These are phyloP conservation scores for Caenorhabditis angaria DNA, from an alignment of 2,888 invertebrate species.

Conservation along the genomic window DNA sequence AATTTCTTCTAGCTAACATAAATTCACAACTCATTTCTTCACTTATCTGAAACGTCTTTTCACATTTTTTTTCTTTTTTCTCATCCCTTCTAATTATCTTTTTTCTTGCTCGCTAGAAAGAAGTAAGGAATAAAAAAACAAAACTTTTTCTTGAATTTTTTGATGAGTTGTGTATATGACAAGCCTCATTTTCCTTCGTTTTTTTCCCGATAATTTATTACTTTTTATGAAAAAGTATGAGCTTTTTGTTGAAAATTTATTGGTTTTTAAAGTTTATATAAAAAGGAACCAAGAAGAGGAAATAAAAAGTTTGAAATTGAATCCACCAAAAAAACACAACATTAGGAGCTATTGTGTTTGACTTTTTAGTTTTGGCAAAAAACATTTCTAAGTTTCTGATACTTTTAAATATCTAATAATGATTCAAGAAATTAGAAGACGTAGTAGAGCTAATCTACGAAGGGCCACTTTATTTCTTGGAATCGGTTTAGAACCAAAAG, in stretches of 20 bases:
- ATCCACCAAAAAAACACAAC: no score
- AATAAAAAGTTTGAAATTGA: neutral
- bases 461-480: neutral
- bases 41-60: constrained; percentile 21
- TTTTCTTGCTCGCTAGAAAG: constrained; percentile 6
- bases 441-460: neutral
- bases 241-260: neutral
- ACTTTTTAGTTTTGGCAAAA: neutral
- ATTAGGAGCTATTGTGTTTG: neutral
- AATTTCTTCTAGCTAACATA: neutral
- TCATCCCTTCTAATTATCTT: constrained; percentile 18
- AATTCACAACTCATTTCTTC: constrained; percentile 14
- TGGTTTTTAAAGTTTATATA: neutral
- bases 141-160: neutral
- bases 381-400: neutral
- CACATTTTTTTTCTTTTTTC: constrained; percentile 38
- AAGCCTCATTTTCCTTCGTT: constrained; percentile 5
- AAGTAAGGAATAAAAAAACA: neutral
- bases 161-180: neutral
- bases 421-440: neutral
- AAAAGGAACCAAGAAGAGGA: neutral
- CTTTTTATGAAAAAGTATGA: constrained; percentile 4
- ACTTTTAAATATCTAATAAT: no score
- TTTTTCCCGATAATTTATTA: constrained; percentile 11
- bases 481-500: neutral